Evolutionary conservation across 2,888 invertebrate species (phyloP).

Genomic region (Ochlodes sylvanus): DNA sequence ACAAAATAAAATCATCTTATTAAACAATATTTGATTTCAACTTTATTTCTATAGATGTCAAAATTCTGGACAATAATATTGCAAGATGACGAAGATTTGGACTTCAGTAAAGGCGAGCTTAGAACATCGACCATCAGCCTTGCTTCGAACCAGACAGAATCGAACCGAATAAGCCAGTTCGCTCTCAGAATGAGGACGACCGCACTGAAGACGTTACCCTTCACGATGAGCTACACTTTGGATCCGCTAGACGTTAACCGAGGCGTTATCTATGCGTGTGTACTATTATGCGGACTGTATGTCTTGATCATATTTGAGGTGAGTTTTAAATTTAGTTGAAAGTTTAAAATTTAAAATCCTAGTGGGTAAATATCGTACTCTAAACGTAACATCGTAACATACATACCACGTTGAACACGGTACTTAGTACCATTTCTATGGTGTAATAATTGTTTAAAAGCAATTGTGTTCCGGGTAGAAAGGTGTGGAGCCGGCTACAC

Average conservation of each 20-base stretch:
- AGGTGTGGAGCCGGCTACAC: no score
- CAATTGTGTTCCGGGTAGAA: no score
- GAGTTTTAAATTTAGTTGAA: no score
- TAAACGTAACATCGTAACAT: no score
- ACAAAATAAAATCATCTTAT: no score
- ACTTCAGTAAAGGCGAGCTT: conserved; percentile 81
- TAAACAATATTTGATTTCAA: no score
- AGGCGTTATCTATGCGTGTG: conserved; percentile 90
- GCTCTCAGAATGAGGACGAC: conserved; percentile 57
- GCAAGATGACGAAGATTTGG: conserved; percentile 83
- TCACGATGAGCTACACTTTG: conserved; percentile 81
- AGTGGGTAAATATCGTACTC: no score
- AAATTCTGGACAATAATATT: conserved; percentile 86
- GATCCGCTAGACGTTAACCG: conserved; percentile 86
- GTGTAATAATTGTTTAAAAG: no score
- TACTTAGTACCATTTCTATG: no score
- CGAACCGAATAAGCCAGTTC: conserved; percentile 45
- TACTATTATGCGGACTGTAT: conserved; percentile 91
- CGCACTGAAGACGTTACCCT: conserved; percentile 57
- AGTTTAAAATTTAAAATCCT: no score
- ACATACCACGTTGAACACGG: no score
- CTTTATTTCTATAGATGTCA: conserved; percentile 65
- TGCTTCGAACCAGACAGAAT: conserved; percentile 44
- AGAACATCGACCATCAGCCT: conserved; percentile 70
- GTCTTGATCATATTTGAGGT: conserved; percentile 94